A percentile compares a stretch with the other conserved stretches of the same genome.
phyloP scores from a whole-genome alignment of 2,888 invertebrate species.

The Rhimphoctona megacephalus region DNA sequence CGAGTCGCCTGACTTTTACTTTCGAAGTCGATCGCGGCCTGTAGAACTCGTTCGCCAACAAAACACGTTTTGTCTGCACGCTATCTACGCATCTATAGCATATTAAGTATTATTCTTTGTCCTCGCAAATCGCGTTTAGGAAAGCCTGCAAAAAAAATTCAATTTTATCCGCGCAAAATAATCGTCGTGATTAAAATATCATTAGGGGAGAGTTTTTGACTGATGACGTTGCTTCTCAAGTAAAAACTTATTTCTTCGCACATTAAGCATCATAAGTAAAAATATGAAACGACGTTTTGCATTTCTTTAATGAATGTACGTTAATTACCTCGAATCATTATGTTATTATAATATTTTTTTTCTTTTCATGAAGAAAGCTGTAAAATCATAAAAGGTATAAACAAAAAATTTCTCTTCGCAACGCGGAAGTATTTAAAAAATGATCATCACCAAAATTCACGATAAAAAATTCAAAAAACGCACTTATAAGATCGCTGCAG shows the following conservation, averaged over 20 bases:
- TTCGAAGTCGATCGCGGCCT: conserved; percentile 73
- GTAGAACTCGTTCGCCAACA: conserved; percentile 53
- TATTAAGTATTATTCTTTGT: conserved; percentile 24
- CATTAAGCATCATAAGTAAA: not conserved
- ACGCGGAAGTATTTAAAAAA: not conserved
- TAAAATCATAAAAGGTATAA: not conserved
- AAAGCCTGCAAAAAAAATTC: conserved; percentile 11
- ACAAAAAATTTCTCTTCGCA: not conserved
- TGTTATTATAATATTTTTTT: not conserved
- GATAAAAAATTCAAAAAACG: not conserved
- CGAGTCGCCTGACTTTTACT: conserved; percentile 81
- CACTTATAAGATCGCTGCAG: not conserved
- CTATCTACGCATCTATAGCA: conserved; percentile 14
- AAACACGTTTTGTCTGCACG: conserved; percentile 59
- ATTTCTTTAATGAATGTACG: not conserved
- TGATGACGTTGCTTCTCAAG: not conserved
- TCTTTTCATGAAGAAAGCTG: not conserved
- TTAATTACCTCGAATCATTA: not conserved
- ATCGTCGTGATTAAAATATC: conserved; percentile 18
- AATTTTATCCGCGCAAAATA: not conserved
- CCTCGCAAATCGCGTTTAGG: conserved; percentile 7
- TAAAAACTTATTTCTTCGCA: not conserved
- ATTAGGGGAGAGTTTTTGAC: not conserved
- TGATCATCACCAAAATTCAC: not conserved
- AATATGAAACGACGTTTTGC: not conserved